phyloP scores from a whole-genome alignment of 1,140 invertebrate species.

The Musca vetustissima region DNA sequence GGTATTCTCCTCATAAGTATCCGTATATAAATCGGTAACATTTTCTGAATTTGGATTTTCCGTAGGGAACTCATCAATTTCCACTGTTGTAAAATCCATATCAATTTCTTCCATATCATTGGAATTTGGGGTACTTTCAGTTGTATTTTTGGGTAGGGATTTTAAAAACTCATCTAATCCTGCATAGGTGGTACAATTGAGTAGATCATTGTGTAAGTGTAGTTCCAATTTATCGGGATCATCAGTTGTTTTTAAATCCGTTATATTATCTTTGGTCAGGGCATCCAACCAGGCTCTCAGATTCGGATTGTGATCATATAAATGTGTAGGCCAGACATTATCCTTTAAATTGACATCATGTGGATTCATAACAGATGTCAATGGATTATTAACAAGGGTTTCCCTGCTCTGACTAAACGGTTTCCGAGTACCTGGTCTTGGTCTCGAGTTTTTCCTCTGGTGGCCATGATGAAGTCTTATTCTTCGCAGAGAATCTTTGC shows the following conservation, averaged over 20 bases:
- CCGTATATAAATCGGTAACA: not conserved
- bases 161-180: constrained; percentile 24
- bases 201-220: constrained; percentile 17
- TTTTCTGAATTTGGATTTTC: not conserved
- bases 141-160: not conserved
- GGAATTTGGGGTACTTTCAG: not conserved
- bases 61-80: too few relatives aligned
- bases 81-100: not conserved
- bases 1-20: not conserved
- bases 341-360: too few relatives aligned
- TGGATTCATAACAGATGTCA: too few relatives aligned
- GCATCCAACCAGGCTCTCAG: not conserved
- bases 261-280: not conserved
- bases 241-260: not conserved
- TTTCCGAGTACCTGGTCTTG: too few relatives aligned
- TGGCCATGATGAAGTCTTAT: too few relatives aligned
- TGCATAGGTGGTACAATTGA: constrained; percentile 23
- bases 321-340: too few relatives aligned
- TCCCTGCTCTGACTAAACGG: too few relatives aligned
- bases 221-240: not conserved
- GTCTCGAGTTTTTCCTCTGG: too few relatives aligned
- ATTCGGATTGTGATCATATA: too few relatives aligned
- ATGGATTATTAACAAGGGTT: too few relatives aligned
- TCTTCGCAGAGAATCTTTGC: too few relatives aligned
- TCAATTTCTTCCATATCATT: not conserved